Base-by-base conservation (phyloP, 2,113 vertebrate species). In the Syngnathoides biaculeatus region DNA sequence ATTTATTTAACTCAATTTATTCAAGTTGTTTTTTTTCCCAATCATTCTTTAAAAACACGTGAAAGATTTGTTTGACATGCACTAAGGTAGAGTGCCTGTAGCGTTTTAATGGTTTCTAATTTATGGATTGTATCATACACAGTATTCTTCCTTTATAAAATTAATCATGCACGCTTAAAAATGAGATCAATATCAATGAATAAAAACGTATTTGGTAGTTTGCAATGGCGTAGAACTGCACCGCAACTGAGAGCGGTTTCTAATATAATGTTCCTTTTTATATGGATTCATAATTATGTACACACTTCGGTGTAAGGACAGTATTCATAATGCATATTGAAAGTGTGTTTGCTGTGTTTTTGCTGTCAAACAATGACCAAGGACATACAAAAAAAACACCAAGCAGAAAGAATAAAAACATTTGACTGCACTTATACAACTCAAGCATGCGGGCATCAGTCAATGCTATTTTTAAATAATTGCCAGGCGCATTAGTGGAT, bases 351-450 rank as follows among this genome's bases (percentile, higher is more conserved):
- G 27, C 20, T 19, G 4, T 60, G 11, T 60, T 20, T 20, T 40
- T 38, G 35, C 58, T n/a, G 35, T 60, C 58, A 63, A 22, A 70
- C 30, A 63, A 3, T 57, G 39, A 64, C 22, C 13, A 47, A 43
- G n/a, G n/a, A 47, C 17, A 1, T 57, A 27, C 20, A 24, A 55
- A 53, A 47, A 50, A 73, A 39, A 10, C 9, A 43, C 22, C 8
- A 26, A 43, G 27, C 6, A 30, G 48, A 74, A 39, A 74, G 24
- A 12, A 53, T 42, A 52, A 64, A 17, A 69, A 56, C 2, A 63
- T 81, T 73, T 79, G 48, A 58, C 59, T 69, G 50, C 6, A 27
- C 43, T 65, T 63, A 50, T 45, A 63, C 30, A 64, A 55, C 72
- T 45, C 42, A 30, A 55, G 20, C 35, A 14, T 45, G 58, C 52